A percentile compares a stretch with the other conserved stretches of the same genome.
These are phyloP conservation scores for Seira musarum DNA, from an alignment of 2,888 invertebrate genomes.

Conservation along the genomic window DNA sequence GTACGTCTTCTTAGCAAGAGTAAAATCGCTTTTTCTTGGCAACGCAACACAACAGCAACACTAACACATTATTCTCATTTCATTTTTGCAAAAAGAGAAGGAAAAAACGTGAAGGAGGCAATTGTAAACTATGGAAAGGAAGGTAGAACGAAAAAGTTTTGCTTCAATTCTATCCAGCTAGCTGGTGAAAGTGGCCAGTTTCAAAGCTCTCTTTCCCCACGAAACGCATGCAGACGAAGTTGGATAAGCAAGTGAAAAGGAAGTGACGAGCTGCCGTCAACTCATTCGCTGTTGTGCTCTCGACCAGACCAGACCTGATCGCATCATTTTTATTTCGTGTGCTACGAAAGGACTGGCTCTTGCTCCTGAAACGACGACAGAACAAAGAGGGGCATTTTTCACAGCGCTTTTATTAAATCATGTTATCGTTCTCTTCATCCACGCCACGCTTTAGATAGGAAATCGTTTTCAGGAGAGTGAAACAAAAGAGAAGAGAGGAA, in stretches of 20 bases:
- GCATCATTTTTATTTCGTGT: not conserved
- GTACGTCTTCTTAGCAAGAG: not conserved
- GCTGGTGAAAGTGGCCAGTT: not conserved
- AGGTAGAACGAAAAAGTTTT: not conserved
- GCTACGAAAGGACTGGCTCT: too few relatives aligned
- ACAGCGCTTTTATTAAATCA: not conserved
- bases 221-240: constrained; percentile 37
- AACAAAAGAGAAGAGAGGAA: too few relatives aligned
- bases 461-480: too few relatives aligned
- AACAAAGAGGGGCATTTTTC: not conserved
- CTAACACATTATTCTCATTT: not conserved
- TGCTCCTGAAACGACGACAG: not conserved
- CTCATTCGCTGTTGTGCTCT: not conserved
- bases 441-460: too few relatives aligned
- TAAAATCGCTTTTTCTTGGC: not conserved
- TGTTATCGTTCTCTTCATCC: not conserved
- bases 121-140: not conserved
- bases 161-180: not conserved
- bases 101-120: not conserved
- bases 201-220: not conserved
- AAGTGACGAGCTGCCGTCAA: constrained; percentile 9
- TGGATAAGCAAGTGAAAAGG: constrained; percentile 44
- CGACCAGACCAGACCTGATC: not conserved
- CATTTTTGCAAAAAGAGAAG: not conserved
- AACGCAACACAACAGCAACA: not conserved